Percentiles rank a stretch among this genome's conserved stretches.
Evolutionary conservation across 2,113 vertebrate genomes (phyloP).

Genomic region (Capreolus pygargus): DNA sequence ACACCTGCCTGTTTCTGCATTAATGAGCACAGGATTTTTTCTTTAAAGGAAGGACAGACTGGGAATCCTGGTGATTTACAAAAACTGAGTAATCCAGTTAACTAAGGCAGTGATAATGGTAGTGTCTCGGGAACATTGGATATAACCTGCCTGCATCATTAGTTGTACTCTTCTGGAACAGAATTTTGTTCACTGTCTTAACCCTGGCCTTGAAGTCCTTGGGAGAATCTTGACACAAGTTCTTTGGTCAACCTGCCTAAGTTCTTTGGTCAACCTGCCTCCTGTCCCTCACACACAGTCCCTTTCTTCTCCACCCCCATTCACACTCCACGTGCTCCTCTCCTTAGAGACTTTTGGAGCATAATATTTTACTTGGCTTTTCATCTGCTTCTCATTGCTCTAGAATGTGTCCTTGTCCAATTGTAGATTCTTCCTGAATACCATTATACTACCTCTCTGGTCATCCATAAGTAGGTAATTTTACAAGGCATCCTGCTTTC

Average conservation of each 20-base stretch:
- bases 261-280: background rate
- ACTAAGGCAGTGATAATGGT: background rate
- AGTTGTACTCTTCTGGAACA: background rate
- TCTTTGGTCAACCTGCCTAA: background rate
- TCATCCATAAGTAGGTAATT: background rate
- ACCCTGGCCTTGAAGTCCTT: background rate
- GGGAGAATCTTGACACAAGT: background rate
- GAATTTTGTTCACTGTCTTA: slow-evolving; percentile 1
- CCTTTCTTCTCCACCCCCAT: background rate
- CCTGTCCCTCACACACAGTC: background rate
- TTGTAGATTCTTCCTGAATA: background rate
- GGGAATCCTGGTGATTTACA: slow-evolving; percentile 20
- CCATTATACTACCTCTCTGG: background rate
- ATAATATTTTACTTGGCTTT: slow-evolving; percentile 9
- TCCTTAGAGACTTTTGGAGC: background rate
- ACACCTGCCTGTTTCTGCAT: background rate
- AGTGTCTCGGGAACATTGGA: background rate
- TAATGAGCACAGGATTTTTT: background rate
- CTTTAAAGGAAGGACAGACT: background rate
- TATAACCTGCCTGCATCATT: background rate
- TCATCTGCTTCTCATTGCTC: background rate
- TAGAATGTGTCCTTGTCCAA: background rate
- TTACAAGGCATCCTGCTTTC: background rate
- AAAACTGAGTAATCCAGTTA: background rate
- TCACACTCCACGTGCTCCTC: background rate